A percentile compares a stretch with the other conserved stretches of the same genome.
Evolutionary conservation across 1,140 invertebrate genomes (phyloP).

Genomic region (Gonioctena quinquepunctata): DNA sequence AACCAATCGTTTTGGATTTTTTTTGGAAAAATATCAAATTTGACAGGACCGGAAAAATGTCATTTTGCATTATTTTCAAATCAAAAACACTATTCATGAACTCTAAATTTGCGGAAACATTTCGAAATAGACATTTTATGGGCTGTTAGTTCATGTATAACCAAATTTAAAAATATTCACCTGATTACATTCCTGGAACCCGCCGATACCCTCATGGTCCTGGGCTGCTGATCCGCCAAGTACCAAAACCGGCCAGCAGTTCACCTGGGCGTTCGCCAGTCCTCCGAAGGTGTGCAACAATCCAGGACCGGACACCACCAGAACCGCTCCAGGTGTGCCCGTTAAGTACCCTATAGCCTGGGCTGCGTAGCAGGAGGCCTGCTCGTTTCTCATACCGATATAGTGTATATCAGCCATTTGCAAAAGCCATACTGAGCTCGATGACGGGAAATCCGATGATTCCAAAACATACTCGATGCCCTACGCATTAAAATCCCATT

Average conservation of each 20-base stretch:
- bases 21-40: no score
- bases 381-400: slow-evolving; percentile 95
- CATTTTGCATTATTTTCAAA: no score
- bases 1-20: no score
- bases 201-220: slow-evolving; percentile 91
- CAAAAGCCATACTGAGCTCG: slow-evolving; percentile 83
- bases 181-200: slow-evolving; percentile 94
- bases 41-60: no score
- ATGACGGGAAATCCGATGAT: slow-evolving; percentile 95
- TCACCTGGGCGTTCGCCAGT: slow-evolving; percentile 95
- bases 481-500: no score
- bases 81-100: no score
- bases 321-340: slow-evolving; percentile 85
- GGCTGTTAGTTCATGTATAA: no score
- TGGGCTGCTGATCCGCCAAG: slow-evolving; percentile 88
- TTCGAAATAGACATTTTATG: no score
- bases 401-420: slow-evolving; percentile 89
- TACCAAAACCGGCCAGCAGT: slow-evolving; percentile 93
- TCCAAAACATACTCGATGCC: slow-evolving; percentile 92
- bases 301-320: slow-evolving; percentile 95
- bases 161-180: slow-evolving; percentile 36
- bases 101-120: no score
- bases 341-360: slow-evolving; percentile 93
- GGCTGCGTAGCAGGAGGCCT: slow-evolving; percentile 92
- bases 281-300: slow-evolving; percentile 88